Evolutionary conservation across 2,113 vertebrate species (phyloP), one percentile per base, ranked within the genome.

Genomic region (Elaphurus davidianus): DNA sequence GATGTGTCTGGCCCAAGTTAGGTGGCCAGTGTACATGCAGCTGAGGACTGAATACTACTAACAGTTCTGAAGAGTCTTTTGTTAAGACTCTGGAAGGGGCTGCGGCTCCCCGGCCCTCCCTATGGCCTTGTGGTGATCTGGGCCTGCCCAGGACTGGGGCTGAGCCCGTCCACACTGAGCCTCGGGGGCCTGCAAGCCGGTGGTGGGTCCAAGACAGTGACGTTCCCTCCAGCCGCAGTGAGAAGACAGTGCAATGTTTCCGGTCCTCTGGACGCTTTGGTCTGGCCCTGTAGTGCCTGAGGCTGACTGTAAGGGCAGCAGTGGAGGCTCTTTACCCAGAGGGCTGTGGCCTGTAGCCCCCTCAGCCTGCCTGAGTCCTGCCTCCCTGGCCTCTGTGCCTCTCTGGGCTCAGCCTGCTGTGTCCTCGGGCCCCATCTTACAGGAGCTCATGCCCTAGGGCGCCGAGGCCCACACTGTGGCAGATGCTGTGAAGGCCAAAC

Each of bases 131-230:
- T 2, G 5, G 79, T 71, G 3, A 59, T 10, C 79, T 30, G 54
- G 11, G 40, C 17, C 81, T n/a, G 4, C 1, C 2, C 1, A 15
- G 55, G n/a, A 40, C 54, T 62, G 30, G 4, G 33, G 16, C 47
- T 57, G 25, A 40, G 47, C 43, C 25, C 14, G 0, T 28, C 36
- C 21, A 17, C 3, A 33, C 21, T 17, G 23, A 28, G 15, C 23
- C 1, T 0, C 0, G 2, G 43, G 27, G 27, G n/a, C 27, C 1
- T 0, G 17, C 3, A 3, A 45, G 50, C 33, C 0, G 0, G 9
- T 2, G 19, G 36, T 43, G 12, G 85, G 16, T 40, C 11, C 25
- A 14, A 87, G 36, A 27, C 16, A 36, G 47, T 43, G 71, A 19
- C 45, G 74, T 82, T 62, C 55, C 28, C n/a, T 83, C 76, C 45